A percentile compares a stretch with the other conserved stretches of the same genome.
These are phyloP conservation scores for Drosophila falleni DNA, from an alignment of 2,888 invertebrate species.

Conservation along the genomic window DNA sequence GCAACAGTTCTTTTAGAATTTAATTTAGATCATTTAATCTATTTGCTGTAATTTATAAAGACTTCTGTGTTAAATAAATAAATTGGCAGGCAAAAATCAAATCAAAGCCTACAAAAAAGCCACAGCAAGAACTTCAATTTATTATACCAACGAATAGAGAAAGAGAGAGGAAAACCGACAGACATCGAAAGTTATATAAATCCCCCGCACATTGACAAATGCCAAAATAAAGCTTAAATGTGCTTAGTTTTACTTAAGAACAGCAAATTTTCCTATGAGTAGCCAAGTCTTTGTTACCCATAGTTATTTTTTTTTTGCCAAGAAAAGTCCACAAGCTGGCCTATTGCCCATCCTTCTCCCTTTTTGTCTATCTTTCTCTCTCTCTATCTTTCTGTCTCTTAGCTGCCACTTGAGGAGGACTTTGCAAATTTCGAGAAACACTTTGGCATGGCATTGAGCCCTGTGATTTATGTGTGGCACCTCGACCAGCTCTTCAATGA, in stretches of 20 bases:
- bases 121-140: conserved; percentile 73
- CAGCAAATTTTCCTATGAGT: conserved; percentile 32
- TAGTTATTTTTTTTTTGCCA: conserved; percentile 35
- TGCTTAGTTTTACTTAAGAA: conserved; percentile 60
- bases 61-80: conserved; percentile 50
- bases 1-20: conserved; percentile 13
- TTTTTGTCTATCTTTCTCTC: conserved; percentile 13
- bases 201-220: conserved; percentile 78
- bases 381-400: conserved; percentile 13
- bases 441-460: conserved; percentile 52
- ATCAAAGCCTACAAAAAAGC: conserved; percentile 66
- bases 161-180: conserved; percentile 9
- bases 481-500: conserved; percentile 45
- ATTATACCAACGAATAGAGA: conserved; percentile 48
- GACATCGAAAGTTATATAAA: conserved; percentile 64
- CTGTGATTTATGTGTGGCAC: conserved; percentile 71
- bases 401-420: conserved; percentile 34
- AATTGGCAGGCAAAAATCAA: conserved; percentile 70
- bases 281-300: conserved; percentile 52
- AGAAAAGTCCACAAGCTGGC: conserved; percentile 40
- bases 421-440: conserved; percentile 35
- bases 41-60: conserved; percentile 23
- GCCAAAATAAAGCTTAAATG: conserved; percentile 78
- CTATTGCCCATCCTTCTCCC: conserved; percentile 1
- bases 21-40: conserved; percentile 15